Base-by-base conservation (phyloP, 2,888 invertebrate species). In the Drosophila peninsularis region DNA sequence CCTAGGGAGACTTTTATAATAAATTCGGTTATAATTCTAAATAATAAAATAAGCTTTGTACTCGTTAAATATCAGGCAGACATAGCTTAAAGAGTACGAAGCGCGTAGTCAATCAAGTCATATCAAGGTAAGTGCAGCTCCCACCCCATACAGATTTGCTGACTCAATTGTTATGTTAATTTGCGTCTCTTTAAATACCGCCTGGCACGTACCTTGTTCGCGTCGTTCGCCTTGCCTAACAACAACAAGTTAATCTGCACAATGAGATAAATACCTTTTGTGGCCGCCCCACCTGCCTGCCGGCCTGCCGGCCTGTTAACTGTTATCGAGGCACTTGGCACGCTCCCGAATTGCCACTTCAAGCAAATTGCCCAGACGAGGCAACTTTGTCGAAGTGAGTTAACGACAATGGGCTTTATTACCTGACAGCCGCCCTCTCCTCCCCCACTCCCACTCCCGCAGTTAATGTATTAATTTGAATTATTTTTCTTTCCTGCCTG, bases 291-390 rank as follows among this genome's bases (percentile, higher is more conserved):
- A 62, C 34, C 61, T 75, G 63, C 76, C 68, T 57, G 54, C 13
- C 21, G 2, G 61, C 65, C 73, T 60, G 53, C 7, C 19, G 45
- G 61, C 39, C 69, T 37, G 74, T 80, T 75, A 52, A 69, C 68
- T 71, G 86, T 80, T 85, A 80, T 88, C 80, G 58, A 69, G 83
- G 71, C 85, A 84, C 84, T 84, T 84, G 84, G 85, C 84, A 84
- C 89, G 84, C 84, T 89, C 88, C 82, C 89, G 88, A 84, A 89
- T 79, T 71, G 88, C 80, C 88, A 88, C 84, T 88, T 85, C 70
- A 89, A 64, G 66, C 66, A 88, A 88, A 84, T 88, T 88, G 85
- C 85, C 63, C n/a, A 71, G 71, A 45, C 65, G 83, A 19, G 62
- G 55, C 75, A 84, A 68, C 82, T 85, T 75, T 69, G 71, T 17